Evolutionary conservation across 2,888 invertebrate species (phyloP), one percentile per base, ranked within the genome.

Genomic region (Hecatera dysodea): DNA sequence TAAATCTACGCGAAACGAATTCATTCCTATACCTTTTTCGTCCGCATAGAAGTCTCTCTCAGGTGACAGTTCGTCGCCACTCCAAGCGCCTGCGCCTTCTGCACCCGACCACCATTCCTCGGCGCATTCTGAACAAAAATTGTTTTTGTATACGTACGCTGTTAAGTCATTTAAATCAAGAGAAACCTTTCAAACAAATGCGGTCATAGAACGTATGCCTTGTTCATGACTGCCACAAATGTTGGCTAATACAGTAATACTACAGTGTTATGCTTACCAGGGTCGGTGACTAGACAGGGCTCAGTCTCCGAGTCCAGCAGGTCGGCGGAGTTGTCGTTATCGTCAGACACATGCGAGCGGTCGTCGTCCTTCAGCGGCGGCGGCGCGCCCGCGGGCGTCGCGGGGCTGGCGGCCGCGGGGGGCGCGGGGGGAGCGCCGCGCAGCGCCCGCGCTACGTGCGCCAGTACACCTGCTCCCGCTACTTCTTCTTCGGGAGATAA

Each of bases 221-320:
- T 2, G 7, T 24, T 48, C 11, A n/a, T 27, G 48, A 48, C 2
- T 61, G n/a, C 6, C 1, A 36, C 4, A 7, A n/a, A 44, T 5
- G 1, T 15, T 12, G 7, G 36, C 1, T 15, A n/a, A n/a, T 27
- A 27, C 8, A 29, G 0, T 15, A n/a, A n/a, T 27, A 27, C 8
- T n/a, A 36, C 15, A 46, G 2, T 48, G 0, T 0, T 82, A 33
- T 33, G 8, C 44, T 44, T 48, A 95, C 95, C 98, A 65, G 97
- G 98, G 87, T 98, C 98, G 96, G 98, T 98, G 96, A 98, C 98
- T 29, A 98, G 95, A 85, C 98, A 98, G 0, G 98, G 98, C 87
- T 98, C 98, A 0, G 98, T 98, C 95, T 98, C 98, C 0, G 98
- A 98, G 91, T 98, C 98, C 48, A 98, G 95, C 91, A 98, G 96